These are phyloP conservation scores for Digitonthophagus gazella DNA, from an alignment of 2,888 invertebrate species.

Conservation along the genomic window DNA sequence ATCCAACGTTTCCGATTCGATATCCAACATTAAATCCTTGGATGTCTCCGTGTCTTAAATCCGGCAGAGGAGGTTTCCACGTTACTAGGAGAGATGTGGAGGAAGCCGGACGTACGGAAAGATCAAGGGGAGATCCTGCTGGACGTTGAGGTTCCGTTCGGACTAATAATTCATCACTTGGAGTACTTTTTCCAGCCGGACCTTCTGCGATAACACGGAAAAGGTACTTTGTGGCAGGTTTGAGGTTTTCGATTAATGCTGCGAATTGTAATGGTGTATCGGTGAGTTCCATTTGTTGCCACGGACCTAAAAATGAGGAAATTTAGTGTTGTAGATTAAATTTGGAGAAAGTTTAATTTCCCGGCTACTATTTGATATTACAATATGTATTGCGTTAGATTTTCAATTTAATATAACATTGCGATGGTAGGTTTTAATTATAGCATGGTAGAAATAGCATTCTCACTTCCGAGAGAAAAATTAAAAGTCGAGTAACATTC, in stretches of 20 bases:
- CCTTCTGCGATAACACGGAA: conserved; percentile 74
- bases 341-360: no score
- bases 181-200: conserved; percentile 67
- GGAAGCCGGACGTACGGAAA: conserved; percentile 67
- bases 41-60: conserved; percentile 67
- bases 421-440: no score
- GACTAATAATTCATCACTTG: conserved; percentile 62
- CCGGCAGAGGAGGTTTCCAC: conserved; percentile 69
- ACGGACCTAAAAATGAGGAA: conserved; percentile 51
- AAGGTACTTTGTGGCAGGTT: conserved; percentile 68
- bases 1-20: conserved; percentile 55
- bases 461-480: no score
- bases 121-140: conserved; percentile 66
- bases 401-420: no score
- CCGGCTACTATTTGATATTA: no score
- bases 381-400: no score
- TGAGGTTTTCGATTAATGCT: conserved; percentile 65
- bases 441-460: no score
- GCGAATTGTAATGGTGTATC: conserved; percentile 64
- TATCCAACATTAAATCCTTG: conserved; percentile 74
- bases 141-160: conserved; percentile 70
- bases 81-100: conserved; percentile 72
- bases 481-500: no score
- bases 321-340: no score
- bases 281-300: conserved; percentile 66